phyloP scores from a whole-genome alignment of 2,797 vertebrate genomes.

The Cryptoprocta ferox region DNA sequence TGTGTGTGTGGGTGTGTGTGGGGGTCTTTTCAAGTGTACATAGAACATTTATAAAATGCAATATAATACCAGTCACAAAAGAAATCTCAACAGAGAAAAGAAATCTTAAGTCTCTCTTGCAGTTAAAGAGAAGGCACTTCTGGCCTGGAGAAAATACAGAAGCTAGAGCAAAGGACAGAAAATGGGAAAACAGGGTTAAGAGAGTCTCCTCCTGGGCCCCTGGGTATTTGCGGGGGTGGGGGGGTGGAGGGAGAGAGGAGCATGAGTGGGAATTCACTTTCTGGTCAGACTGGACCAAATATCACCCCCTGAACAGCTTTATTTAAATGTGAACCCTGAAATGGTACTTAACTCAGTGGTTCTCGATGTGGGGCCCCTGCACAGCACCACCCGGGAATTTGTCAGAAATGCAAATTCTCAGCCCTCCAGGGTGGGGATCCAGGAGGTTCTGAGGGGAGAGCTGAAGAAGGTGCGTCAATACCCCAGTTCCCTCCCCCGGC shows the following conservation, averaged over 20 bases:
- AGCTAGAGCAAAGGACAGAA: not conserved
- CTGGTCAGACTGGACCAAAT: not conserved
- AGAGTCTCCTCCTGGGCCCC: too few species aligned
- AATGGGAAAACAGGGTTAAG: not conserved
- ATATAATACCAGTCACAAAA: slow-evolving; percentile 10
- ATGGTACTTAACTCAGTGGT: not conserved
- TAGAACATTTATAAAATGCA: not conserved
- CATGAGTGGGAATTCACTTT: not conserved
- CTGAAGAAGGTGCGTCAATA: not conserved
- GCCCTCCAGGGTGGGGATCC: not conserved
- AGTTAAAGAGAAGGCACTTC: not conserved
- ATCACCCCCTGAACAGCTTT: not conserved
- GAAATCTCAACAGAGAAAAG: not conserved
- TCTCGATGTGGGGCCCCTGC: not conserved
- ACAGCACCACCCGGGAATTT: not conserved
- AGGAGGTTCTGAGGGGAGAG: not conserved
- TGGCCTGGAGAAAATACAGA: not conserved
- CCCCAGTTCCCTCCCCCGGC: not conserved
- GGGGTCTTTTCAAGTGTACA: not conserved
- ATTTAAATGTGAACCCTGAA: not conserved
- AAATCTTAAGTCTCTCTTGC: not conserved
- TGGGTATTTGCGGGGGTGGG: fast-evolving
- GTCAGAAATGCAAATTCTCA: not conserved
- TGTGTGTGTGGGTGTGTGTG: not conserved
- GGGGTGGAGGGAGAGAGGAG: not conserved